Evolutionary conservation across 2,888 invertebrate species (phyloP), one percentile per base, ranked within the genome.

Genomic region (Eristalinus sepulchralis): DNA sequence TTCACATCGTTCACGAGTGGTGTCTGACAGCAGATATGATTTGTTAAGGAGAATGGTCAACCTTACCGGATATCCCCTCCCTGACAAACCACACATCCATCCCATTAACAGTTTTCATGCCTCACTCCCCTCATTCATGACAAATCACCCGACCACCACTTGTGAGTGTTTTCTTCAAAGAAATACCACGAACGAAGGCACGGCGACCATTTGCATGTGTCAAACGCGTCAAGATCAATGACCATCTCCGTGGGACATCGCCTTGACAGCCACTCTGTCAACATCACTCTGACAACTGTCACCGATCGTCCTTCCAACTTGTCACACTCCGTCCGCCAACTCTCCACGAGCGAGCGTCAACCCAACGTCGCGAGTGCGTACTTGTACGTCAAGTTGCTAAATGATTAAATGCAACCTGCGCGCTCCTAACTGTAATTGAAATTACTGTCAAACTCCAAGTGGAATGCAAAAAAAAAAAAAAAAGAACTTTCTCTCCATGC

Each of bases 351-450:
- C 17, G 27, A 27, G 27, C 27, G 27, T 47, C 47, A n/a, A n/a
- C 17, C 17, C 17, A 17, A 47, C 47, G 8, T 5, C 47, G 17
- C n/a, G 47, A 17, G 47, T 47, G 47, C 17, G 17, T 8, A 47
- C 47, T 47, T 47, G 17, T 47, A 47, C 47, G 47, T 47, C 47
- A 47, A 47, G 17, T 17, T 6, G 47, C 47, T 47, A 47, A 47
- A 47, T 47, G 47, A 47, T 47, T 47, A 47, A 47, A 47, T 47
- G 47, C 39, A 47, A 17, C 47, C 47, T 47, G 47, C 47, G 47
- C 60, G 13, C 36, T 57, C 27, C 33, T 55, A 64, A 60, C 53
- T 76, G 70, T 55, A 67, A 62, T 75, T 71, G 17, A 47, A 47
- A 47, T 47, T 47, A 47, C 47, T 17, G 47, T 47, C 47, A n/a